Evolutionary conservation across 2,113 vertebrate genomes (phyloP).

Genomic region (Dromaius novaehollandiae): DNA sequence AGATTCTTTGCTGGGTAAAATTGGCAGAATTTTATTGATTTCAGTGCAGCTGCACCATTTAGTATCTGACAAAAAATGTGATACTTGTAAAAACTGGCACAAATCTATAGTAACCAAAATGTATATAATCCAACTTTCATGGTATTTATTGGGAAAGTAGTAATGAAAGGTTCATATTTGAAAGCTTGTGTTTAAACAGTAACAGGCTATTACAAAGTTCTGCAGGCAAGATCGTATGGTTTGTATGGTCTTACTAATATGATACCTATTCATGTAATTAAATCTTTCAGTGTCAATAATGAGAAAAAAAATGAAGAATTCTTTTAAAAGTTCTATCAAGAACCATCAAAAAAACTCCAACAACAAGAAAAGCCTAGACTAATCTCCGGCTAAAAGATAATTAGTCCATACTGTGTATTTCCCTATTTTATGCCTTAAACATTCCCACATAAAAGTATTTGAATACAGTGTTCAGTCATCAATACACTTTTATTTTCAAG

Average conservation of each 20-base stretch:
- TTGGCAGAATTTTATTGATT: neutral
- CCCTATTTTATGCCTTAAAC: neutral
- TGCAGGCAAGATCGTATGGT: neutral
- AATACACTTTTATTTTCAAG: neutral
- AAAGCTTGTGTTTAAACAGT: neutral
- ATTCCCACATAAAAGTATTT: neutral
- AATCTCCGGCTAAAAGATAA: neutral
- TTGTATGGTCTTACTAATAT: neutral
- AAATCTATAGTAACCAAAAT: neutral
- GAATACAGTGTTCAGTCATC: neutral
- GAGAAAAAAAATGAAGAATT: neutral
- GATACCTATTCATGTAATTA: neutral
- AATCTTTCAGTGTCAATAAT: neutral
- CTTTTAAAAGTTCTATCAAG: neutral
- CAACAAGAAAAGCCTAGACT: neutral
- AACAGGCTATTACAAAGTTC: neutral
- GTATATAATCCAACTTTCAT: neutral
- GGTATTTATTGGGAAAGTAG: neutral
- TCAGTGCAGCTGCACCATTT: neutral
- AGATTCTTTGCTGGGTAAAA: neutral
- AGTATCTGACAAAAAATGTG: neutral
- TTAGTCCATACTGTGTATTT: neutral
- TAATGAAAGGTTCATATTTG: neutral
- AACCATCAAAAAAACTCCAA: neutral
- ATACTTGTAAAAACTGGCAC: accelerated